Base-by-base conservation (phyloP, 1,140 invertebrate genomes). In the Conus betulinus region DNA sequence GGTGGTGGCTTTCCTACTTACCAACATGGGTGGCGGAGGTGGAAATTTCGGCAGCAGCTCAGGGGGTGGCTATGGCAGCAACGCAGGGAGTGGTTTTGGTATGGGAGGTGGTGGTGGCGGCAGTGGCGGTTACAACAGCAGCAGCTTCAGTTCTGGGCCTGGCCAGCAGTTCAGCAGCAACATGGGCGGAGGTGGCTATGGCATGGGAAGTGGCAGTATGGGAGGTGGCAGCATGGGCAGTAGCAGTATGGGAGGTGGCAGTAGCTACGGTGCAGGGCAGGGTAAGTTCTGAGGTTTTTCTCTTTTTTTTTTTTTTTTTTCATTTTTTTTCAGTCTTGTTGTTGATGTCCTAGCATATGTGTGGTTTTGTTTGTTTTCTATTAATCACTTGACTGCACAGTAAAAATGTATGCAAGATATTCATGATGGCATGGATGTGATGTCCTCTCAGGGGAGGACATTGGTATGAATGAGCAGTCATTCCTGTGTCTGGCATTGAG, bases 21-120 rank as follows among this genome's bases (percentile, higher is more conserved):
- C 87, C 76, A 90, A 90, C 51, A 90, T 90, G 82, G 90, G 89
- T 87, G 90, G 90, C 5, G 63, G 90, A 84, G 52, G 89, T 89
- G 90, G 89, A 39, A 63, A 86, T 87, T 89, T 88, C 88, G 87
- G 88, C n/a, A 71, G 79, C 20, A 88, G 83, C 78, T 63, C 86
- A 8, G 85, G 87, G 27, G 89, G 89, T 52, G 90, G 90, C 87
- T 91, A 89, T 81, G 85, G 86, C 81, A 86, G 83, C 51, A 87
- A 88, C 67, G 17, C 79, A 6, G 79, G 79, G 5, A 51, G 79
- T 81, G 51, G 51, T 10, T 81, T 81, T 23, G 79, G 82, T 20
- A 84, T 84, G 82, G 82, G 55, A 78, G 85, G 85, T 4, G 85
- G 85, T 55, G 71, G 71, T 53, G 71, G 51, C 11, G 71, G 74